Evolutionary conservation across 2,113 vertebrate species (phyloP).

Genomic region (Verasper variegatus): DNA sequence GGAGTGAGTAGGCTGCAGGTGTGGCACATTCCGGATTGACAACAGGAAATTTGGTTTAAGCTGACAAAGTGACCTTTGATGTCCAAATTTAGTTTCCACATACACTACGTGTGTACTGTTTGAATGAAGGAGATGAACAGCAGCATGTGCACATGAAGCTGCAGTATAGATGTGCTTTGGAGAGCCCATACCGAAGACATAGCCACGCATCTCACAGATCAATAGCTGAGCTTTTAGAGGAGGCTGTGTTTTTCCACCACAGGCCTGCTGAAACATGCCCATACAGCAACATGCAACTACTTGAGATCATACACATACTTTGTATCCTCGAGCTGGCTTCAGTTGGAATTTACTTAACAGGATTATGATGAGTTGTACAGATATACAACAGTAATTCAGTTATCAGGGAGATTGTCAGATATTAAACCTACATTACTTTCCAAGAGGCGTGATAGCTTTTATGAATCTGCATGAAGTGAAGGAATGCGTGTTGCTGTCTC

Average conservation of each 20-base stretch:
- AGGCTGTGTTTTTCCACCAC: conserved; percentile 37
- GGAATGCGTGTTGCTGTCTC: not conserved
- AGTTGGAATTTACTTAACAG: not conserved
- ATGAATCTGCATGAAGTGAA: not conserved
- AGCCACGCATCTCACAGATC: not conserved
- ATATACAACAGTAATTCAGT: not conserved
- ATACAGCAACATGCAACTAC: conserved; percentile 15
- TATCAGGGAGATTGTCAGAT: not conserved
- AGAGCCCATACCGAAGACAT: not conserved
- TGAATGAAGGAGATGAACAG: not conserved
- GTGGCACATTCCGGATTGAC: conserved; percentile 9
- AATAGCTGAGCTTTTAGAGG: not conserved
- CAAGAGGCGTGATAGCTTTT: not conserved
- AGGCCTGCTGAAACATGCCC: conserved; percentile 48
- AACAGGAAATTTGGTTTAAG: not conserved
- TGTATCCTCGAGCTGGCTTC: not conserved
- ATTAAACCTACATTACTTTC: not conserved
- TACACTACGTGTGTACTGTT: not conserved
- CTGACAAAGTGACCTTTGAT: not conserved
- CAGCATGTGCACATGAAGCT: not conserved
- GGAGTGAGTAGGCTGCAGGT: conserved; percentile 6
- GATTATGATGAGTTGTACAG: not conserved
- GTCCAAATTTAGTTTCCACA: not conserved
- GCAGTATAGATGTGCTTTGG: not conserved
- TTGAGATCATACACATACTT: not conserved